Conservation (phyloP, 92 coral and sea anemone genomes). For the Palythoa heliodiscus region DNA sequence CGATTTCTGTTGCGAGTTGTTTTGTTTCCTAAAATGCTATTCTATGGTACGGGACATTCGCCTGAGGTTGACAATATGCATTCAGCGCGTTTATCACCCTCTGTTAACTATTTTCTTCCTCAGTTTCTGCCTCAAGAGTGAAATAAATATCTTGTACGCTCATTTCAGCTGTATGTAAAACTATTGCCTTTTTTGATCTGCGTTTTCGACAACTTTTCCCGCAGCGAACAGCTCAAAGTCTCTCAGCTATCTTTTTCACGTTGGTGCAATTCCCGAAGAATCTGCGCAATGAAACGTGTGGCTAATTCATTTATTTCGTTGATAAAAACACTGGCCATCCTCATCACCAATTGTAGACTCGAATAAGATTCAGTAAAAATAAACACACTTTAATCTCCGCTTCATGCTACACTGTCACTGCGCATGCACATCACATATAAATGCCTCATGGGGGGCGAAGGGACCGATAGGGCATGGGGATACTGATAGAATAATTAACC, state of each 20-base stretch:
- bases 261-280: slow-evolving; percentile 23
- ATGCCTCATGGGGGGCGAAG: too few species aligned
- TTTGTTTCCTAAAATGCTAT: slow-evolving; percentile 40
- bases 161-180: slow-evolving; percentile 60
- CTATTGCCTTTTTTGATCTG: slow-evolving; percentile 61
- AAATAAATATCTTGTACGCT: slow-evolving; percentile 60
- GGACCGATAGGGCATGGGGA: too few species aligned
- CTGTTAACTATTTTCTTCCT: slow-evolving; percentile 14
- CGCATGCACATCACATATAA: too few species aligned
- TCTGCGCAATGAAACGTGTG: slow-evolving; percentile 18
- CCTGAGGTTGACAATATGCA: slow-evolving; percentile 53
- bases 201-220: slow-evolving; percentile 54
- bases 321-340: slow-evolving; percentile 3
- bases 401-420: too few species aligned
- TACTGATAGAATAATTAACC: too few species aligned
- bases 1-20: slow-evolving; percentile 53
- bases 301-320: neutral
- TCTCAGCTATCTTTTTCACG: slow-evolving; percentile 61
- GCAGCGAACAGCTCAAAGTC: slow-evolving; percentile 55
- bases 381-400: too few species aligned
- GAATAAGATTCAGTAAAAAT: too few species aligned
- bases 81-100: slow-evolving; percentile 48
- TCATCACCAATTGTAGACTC: slow-evolving; percentile 16
- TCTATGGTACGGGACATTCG: slow-evolving; percentile 41
- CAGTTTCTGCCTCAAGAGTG: slow-evolving; percentile 44